phyloP scores from a whole-genome alignment of 2,888 invertebrate genomes.

The Epinotia demarniana region DNA sequence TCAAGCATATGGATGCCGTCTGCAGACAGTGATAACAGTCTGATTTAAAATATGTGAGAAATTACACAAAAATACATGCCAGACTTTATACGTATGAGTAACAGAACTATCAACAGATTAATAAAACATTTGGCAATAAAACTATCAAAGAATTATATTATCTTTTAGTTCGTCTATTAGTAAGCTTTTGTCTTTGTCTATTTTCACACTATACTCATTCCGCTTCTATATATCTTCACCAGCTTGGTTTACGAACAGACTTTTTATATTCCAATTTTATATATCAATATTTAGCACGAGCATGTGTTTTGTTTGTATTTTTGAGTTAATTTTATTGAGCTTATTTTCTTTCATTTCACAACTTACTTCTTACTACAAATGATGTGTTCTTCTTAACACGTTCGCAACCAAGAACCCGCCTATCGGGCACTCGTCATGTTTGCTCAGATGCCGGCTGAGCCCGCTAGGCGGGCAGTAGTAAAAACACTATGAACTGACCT shows the following conservation, averaged over 20 bases:
- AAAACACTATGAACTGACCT: too few species aligned
- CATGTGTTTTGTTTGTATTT: constrained; percentile 35
- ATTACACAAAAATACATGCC: neutral
- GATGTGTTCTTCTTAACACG: neutral
- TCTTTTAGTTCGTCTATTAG: constrained; percentile 53
- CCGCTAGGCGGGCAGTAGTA: too few species aligned
- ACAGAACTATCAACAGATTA: too few species aligned
- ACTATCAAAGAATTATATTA: constrained; percentile 39
- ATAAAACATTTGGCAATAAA: neutral
- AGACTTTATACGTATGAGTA: neutral
- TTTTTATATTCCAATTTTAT: constrained; percentile 23
- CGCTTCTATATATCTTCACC: constrained; percentile 44
- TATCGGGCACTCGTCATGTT: too few species aligned
- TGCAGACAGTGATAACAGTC: neutral
- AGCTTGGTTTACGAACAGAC: constrained; percentile 22
- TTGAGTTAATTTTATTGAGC: constrained; percentile 29
- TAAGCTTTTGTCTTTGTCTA: constrained; percentile 71
- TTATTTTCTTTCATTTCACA: constrained; percentile 20
- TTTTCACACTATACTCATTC: constrained; percentile 51
- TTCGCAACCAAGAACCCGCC: too few species aligned
- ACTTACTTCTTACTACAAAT: too few species aligned
- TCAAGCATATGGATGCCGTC: constrained; percentile 2
- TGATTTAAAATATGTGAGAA: neutral
- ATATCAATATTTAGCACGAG: constrained; percentile 38
- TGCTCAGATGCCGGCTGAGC: too few species aligned